These are phyloP conservation scores for Gila robusta DNA, from an alignment of 2,797 vertebrate genomes.

Conservation along the genomic window DNA sequence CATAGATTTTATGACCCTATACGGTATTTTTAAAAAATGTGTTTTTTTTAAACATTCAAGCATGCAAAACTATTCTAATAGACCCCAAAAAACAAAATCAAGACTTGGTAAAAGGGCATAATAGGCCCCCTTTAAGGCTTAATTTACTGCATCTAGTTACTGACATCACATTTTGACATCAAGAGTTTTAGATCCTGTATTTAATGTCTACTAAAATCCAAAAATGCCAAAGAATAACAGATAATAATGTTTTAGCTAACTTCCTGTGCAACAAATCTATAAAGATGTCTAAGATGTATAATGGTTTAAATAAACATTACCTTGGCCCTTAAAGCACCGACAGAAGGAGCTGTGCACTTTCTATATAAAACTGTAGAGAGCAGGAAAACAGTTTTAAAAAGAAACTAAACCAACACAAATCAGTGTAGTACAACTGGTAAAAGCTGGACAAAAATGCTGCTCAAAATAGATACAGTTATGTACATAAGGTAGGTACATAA, in stretches of 20 bases:
- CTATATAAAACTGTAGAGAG: not conserved
- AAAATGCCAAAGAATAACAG: not conserved
- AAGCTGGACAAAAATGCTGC: constrained; percentile 1
- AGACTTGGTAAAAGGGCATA: not conserved
- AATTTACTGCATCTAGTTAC: not conserved
- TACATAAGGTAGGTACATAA: not conserved
- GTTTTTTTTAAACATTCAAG: not conserved
- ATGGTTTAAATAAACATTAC: not conserved
- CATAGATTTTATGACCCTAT: not conserved
- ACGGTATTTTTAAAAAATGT: not conserved
- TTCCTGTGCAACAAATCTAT: not conserved
- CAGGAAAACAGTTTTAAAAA: not conserved
- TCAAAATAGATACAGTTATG: not conserved
- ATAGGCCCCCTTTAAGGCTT: not conserved
- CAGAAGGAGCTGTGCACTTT: not conserved
- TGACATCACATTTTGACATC: not conserved
- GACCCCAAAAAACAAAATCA: not conserved
- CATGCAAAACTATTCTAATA: not conserved
- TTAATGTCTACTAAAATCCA: not conserved
- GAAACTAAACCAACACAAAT: not conserved
- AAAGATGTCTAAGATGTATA: not conserved
- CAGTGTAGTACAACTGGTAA: not conserved
- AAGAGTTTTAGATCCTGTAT: not conserved
- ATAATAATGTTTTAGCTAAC: not conserved
- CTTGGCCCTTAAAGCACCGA: not conserved